A percentile compares a stretch with the other conserved stretches of the same genome.
Evolutionary conservation across 2,888 invertebrate species (phyloP).

Genomic region (Anthrax anthrax): DNA sequence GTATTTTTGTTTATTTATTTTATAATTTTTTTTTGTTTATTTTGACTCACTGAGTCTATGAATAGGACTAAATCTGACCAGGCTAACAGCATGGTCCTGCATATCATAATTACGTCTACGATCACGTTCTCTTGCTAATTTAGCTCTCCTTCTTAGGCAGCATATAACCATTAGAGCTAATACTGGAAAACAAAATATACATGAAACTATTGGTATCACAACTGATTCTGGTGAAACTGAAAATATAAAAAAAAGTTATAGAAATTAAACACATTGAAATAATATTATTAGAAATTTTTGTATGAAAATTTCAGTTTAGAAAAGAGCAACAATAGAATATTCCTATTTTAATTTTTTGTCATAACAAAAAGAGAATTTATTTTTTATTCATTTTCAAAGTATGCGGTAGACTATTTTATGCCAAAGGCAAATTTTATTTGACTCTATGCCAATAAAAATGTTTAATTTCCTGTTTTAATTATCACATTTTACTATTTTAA

Average conservation of each 20-base stretch:
- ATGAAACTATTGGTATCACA: conserved; percentile 76
- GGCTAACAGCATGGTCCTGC: conserved; percentile 69
- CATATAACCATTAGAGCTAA: conserved; percentile 76
- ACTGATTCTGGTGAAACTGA: conserved; percentile 77
- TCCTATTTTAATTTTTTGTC: too few relatives aligned
- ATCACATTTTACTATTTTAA: too few relatives aligned
- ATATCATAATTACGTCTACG: conserved; percentile 65
- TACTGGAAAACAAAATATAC: conserved; percentile 78
- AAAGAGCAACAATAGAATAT: too few relatives aligned
- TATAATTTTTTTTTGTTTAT: conserved; percentile 4
- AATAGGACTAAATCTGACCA: conserved; percentile 61
- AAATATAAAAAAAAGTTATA: neutral
- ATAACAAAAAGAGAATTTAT: too few relatives aligned
- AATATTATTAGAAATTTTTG: too few relatives aligned
- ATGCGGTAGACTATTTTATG: too few relatives aligned
- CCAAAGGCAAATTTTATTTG: too few relatives aligned
- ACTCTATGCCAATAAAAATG: too few relatives aligned
- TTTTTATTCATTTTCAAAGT: too few relatives aligned
- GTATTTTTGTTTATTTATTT: neutral
- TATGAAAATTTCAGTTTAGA: too few relatives aligned
- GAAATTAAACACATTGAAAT: too few relatives aligned
- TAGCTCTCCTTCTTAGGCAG: conserved; percentile 68
- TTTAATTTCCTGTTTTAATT: too few relatives aligned
- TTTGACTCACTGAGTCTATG: conserved; percentile 52
- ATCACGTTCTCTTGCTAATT: conserved; percentile 69